Evolutionary conservation across 2,113 vertebrate genomes (phyloP).

Genomic region (Prunella fulvescens): DNA sequence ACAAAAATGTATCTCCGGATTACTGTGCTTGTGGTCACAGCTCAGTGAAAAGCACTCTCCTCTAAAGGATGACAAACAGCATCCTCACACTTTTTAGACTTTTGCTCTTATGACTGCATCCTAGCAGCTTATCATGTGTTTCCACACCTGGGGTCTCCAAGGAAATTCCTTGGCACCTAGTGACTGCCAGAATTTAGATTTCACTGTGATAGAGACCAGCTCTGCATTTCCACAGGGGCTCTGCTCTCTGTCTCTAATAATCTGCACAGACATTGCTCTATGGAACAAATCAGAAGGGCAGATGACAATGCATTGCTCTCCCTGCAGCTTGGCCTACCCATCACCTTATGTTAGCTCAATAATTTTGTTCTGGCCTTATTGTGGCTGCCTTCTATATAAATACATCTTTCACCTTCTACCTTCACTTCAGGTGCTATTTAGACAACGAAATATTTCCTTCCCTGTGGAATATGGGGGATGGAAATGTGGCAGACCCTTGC

Average conservation of each 20-base stretch:
- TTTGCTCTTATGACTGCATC: background rate
- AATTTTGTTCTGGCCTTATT: background rate
- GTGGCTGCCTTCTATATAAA: background rate
- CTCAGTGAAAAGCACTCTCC: background rate
- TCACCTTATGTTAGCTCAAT: background rate
- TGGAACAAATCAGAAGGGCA: background rate
- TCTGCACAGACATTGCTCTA: background rate
- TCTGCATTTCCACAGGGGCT: background rate
- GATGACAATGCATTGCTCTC: background rate
- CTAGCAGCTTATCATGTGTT: background rate
- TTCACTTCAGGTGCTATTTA: background rate
- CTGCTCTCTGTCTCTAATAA: background rate
- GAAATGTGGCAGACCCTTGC: background rate
- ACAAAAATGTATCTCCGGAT: background rate
- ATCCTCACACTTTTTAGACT: background rate
- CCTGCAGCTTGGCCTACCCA: background rate
- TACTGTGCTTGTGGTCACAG: background rate
- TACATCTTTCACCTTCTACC: background rate
- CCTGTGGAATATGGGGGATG: background rate
- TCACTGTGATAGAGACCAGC: background rate
- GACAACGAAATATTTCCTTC: background rate
- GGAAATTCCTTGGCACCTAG: slow-evolving; percentile 8
- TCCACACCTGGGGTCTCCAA: background rate
- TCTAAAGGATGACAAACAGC: background rate
- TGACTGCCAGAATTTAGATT: slow-evolving; percentile 9